Conservation (phyloP, 2,113 vertebrate genomes). For the Seriola rivoliana region DNA sequence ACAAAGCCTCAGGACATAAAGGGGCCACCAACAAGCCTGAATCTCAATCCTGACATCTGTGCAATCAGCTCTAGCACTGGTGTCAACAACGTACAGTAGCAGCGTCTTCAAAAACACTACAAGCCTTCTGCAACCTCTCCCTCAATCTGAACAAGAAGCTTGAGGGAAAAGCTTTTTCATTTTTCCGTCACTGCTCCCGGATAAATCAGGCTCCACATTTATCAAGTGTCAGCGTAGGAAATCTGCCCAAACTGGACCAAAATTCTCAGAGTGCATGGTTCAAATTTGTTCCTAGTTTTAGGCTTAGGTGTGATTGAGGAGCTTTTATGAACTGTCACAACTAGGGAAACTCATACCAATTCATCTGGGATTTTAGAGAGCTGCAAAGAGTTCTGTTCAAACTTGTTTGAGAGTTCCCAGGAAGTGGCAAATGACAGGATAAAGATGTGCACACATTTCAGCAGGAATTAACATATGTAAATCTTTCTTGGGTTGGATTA, state of each 20-base stretch:
- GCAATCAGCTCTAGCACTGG: constrained; percentile 39
- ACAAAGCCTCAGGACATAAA: constrained; percentile 62
- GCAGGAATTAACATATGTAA: not conserved
- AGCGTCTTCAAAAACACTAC: constrained; percentile 29
- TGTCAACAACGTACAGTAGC: constrained; percentile 33
- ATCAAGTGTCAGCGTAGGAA: not conserved
- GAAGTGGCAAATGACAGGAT: not conserved
- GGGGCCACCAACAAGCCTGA: constrained; percentile 42
- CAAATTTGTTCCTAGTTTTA: not conserved
- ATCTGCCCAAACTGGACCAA: not conserved
- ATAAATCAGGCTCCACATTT: not conserved
- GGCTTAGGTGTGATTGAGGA: not conserved
- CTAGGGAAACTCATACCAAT: not conserved
- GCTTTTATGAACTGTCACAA: not conserved
- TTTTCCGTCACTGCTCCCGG: not conserved
- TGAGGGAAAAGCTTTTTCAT: constrained; percentile 10
- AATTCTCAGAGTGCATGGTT: not conserved
- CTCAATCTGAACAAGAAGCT: not conserved
- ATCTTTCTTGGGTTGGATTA: not conserved
- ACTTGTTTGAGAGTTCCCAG: not conserved
- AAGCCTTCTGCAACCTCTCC: constrained; percentile 1
- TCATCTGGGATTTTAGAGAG: not conserved
- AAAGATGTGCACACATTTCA: not conserved
- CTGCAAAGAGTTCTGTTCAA: not conserved
- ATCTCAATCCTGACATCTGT: constrained; percentile 61